phyloP scores from a whole-genome alignment of 1,140 invertebrate species.

The Heliothis subflexa region DNA sequence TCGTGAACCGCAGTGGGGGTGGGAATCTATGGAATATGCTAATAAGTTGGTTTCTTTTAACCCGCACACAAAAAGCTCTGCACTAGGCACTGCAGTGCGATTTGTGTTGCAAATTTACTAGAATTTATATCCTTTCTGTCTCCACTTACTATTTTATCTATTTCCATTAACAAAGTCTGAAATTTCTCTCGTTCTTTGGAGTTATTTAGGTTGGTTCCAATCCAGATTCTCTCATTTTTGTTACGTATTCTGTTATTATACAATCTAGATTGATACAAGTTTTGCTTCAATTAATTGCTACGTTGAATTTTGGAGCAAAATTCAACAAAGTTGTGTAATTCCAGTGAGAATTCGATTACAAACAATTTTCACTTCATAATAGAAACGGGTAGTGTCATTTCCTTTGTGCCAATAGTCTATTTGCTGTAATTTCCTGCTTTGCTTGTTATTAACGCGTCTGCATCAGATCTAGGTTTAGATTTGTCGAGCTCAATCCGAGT shows the following conservation, averaged over 20 bases:
- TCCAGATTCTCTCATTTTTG: conserved; percentile 7
- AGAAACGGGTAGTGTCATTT: conserved; percentile 54
- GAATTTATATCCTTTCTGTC: conserved; percentile 55
- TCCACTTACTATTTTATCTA: conserved; percentile 40
- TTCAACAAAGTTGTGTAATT: conserved; percentile 18
- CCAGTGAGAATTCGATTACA: conserved; percentile 26
- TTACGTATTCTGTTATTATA: conserved; percentile 9
- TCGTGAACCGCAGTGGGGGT: conserved; percentile 51
- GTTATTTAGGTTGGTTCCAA: not conserved
- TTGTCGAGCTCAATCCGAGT: conserved; percentile 14
- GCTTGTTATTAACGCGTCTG: conserved; percentile 58
- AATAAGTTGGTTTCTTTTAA: conserved; percentile 81
- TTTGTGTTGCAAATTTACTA: conserved; percentile 83
- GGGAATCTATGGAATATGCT: conserved; percentile 74
- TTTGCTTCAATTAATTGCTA: conserved; percentile 11
- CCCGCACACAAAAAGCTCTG: conserved; percentile 83
- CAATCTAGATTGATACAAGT: conserved; percentile 18
- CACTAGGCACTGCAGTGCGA: conserved; percentile 84
- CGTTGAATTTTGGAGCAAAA: conserved; percentile 9
- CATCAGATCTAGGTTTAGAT: conserved; percentile 56
- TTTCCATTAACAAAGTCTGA: conserved; percentile 31
- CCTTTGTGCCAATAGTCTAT: conserved; percentile 67
- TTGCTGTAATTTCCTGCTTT: conserved; percentile 65
- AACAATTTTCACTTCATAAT: conserved; percentile 49
- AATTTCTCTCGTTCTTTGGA: conserved; percentile 14